Base-by-base conservation (phyloP, 2,797 vertebrate genomes). In the Argya squamiceps region DNA sequence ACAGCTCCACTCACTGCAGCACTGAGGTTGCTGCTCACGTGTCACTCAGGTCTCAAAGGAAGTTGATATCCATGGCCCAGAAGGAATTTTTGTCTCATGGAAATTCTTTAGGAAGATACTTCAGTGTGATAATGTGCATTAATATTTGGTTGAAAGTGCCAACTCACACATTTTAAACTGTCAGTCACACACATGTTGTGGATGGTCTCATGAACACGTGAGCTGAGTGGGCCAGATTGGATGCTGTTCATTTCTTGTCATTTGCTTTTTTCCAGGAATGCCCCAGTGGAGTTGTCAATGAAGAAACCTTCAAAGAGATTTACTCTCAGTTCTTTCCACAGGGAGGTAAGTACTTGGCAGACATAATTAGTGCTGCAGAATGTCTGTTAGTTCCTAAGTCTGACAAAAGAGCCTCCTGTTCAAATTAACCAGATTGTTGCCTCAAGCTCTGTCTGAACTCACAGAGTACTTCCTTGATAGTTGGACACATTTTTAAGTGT, bases 281-380 rank as follows among this genome's bases (percentile, higher is more conserved):
- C 73, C 99, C 99, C 97, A 99, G 99, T 77, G 99, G 99, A 95
- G 98, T 99, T 95, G 99, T 99, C 98, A 99, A 99, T 84, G 99
- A 99, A 98, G 99, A 99, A 46, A 99, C 98, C 49, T 99, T 99
- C 98, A 99, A 99, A 98, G 99, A 99, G 93, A 99, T 99, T 98
- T 99, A 99, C 96, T 97, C 99, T 19, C 99, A 99, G 97, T 99
- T 99, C 98, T 99, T 99, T 97, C 99, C 99, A 62, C 99, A 99
- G 97, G 99, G 99, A 99, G 99, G 99, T 99, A 95, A 97, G 99
- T 98, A 91, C 84, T 86, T 67, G 69, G 23, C 37, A 68, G 52
- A 49, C 1, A 26, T 89, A 94, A 75, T 64, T 76, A 76, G 55
- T 82, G 59, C 79, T 86, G 75, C 63, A 39, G 26, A 20, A 47